phyloP scores from a whole-genome alignment of 1,140 invertebrate genomes.

The Nasonia longicornis region DNA sequence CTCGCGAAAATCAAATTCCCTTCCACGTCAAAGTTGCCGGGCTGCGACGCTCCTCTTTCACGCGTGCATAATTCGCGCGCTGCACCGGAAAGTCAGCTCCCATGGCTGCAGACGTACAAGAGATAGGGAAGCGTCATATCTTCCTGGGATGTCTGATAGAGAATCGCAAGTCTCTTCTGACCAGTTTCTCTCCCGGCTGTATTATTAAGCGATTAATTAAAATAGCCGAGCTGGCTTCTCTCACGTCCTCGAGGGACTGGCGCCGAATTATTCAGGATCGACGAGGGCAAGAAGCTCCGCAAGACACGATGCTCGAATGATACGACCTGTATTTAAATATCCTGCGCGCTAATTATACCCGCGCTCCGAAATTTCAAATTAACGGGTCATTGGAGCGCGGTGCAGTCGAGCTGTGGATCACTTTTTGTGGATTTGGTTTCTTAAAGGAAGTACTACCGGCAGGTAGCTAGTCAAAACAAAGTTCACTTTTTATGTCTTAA shows the following conservation, averaged over 20 bases:
- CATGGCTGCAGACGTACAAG: not conserved
- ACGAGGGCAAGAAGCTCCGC: not conserved
- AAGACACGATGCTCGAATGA: not conserved
- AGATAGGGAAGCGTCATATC: not conserved
- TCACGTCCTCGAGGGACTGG: not conserved
- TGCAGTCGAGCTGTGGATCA: too few species aligned
- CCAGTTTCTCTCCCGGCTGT: not conserved
- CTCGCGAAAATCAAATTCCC: not conserved
- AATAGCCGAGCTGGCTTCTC: not conserved
- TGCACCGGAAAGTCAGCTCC: not conserved
- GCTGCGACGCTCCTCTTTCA: not conserved
- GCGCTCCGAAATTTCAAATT: not conserved
- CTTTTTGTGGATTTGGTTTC: too few species aligned
- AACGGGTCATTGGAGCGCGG: conserved; percentile 12
- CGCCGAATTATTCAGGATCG: conserved; percentile 8
- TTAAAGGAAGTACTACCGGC: too few species aligned
- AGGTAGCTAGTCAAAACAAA: too few species aligned
- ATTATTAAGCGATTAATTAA: conserved; percentile 44
- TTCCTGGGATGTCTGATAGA: not conserved
- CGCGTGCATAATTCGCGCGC: not conserved
- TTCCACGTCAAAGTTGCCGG: not conserved
- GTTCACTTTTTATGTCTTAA: too few species aligned
- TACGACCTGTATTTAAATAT: not conserved
- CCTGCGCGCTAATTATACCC: not conserved
- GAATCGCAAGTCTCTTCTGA: not conserved